Evolutionary conservation across 2,888 invertebrate genomes (phyloP), one percentile per base, ranked within the genome.

Genomic region (Sceliomorpha sp.): DNA sequence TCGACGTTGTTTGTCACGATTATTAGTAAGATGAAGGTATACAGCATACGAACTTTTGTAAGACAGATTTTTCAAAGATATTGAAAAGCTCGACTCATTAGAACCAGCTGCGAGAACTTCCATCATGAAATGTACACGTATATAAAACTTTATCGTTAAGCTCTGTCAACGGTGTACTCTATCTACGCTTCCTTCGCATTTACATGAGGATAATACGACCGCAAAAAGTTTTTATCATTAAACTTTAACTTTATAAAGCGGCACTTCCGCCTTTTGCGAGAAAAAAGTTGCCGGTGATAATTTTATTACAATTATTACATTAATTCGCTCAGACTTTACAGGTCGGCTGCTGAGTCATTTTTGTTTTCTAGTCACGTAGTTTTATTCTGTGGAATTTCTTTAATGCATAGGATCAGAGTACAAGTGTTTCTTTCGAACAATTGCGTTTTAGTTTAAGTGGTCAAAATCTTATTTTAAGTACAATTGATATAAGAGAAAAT

Each of bases 61-160:
- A 6, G 42, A 27, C 10, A 36, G 36, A n/a, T 15, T 17, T 36
- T 36, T 36, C 36, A 15, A 7, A 14, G 42, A 26, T 12, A 42
- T 26, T n/a, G 42, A 42, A 42, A 17, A 42, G 26, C 40, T 40
- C 40, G 15, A 26, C 42, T 42, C 26, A 13, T 42, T 42, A 42
- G 26, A 42, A 42, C 12, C 9, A 42, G 24, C 42, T 7, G n/a
- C 12, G 27, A 42, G 42, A 42, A 42, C 5, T 42, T 27, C 12
- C 31, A 9, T 31, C 42, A 26, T 26, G 2, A 42, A 42, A 42
- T 42, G 42, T 17, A 42, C 13, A 42, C 7, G 17, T 7, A 26
- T 42, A 42, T 42, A 26, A 42, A 42, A 42, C 42, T 42, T 42
- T 42, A 42, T 7, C 12, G 42, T 27, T 26, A 26, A 42, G 42